phyloP scores from a whole-genome alignment of 2,888 invertebrate genomes.

The Epinotia demarniana region DNA sequence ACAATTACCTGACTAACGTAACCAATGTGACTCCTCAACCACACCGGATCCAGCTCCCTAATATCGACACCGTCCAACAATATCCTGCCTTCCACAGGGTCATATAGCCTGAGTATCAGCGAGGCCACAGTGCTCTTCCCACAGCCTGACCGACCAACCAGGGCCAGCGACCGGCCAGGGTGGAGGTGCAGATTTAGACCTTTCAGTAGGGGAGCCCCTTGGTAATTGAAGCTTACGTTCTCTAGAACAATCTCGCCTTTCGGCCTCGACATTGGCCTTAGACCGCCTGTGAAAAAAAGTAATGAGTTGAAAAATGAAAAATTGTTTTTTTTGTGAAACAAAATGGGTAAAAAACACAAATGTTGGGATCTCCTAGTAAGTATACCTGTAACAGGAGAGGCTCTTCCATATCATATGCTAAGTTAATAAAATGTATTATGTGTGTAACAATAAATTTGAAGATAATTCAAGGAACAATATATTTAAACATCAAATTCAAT shows the following conservation, averaged over 20 bases:
- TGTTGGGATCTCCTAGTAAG: too few species aligned
- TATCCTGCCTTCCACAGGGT: conserved; percentile 89
- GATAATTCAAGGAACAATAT: too few species aligned
- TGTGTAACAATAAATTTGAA: too few species aligned
- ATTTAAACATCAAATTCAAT: too few species aligned
- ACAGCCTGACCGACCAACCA: conserved; percentile 96
- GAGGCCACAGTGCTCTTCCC: conserved; percentile 97
- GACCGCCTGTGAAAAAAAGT: conserved; percentile 80
- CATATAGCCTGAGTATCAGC: conserved; percentile 93
- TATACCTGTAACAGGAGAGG: too few species aligned
- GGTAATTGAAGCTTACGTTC: conserved; percentile 90
- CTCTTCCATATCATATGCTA: too few species aligned
- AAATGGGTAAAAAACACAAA: too few species aligned
- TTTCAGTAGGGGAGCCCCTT: conserved; percentile 83
- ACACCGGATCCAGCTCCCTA: conserved; percentile 89
- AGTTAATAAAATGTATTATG: too few species aligned
- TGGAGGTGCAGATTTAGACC: conserved; percentile 87
- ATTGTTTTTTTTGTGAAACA: too few species aligned
- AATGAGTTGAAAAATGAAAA: too few species aligned
- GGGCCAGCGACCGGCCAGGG: conserved; percentile 90
- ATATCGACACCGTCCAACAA: conserved; percentile 91
- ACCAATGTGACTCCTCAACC: conserved; percentile 94
- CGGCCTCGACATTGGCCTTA: conserved; percentile 81
- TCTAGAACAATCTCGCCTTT: conserved; percentile 90
- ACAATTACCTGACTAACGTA: conserved; percentile 92